A percentile compares a stretch with the other conserved stretches of the same genome.
phyloP scores from a whole-genome alignment of 2,888 invertebrate species.

The Nudaria mundana region DNA sequence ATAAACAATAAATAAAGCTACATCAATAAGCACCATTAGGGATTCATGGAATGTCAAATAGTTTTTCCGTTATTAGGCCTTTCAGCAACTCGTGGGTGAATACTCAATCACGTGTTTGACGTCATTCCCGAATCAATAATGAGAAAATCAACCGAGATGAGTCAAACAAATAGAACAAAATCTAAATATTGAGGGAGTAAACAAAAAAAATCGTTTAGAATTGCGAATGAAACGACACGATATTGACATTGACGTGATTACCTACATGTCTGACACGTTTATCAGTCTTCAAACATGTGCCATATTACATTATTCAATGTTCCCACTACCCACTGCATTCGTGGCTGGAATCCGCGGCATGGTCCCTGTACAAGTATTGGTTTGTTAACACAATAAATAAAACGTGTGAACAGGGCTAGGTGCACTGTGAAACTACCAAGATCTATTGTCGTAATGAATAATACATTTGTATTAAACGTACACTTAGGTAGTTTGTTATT shows the following conservation, averaged over 20 bases:
- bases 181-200: slow-evolving; percentile 3
- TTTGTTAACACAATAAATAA: too few relatives aligned
- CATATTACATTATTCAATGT: slow-evolving; percentile 33
- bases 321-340: slow-evolving; percentile 23
- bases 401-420: too few relatives aligned
- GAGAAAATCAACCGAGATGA: slow-evolving; percentile 2
- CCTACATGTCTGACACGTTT: slow-evolving; percentile 31
- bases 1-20: not conserved
- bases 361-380: too few relatives aligned
- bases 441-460: too few relatives aligned
- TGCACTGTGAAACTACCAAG: too few relatives aligned
- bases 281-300: slow-evolving; percentile 28
- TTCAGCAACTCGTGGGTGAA: slow-evolving; percentile 16
- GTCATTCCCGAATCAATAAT: slow-evolving; percentile 21
- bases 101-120: slow-evolving; percentile 17
- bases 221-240: slow-evolving; percentile 14
- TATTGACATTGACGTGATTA: slow-evolving; percentile 57
- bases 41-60: not conserved
- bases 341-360: too few relatives aligned
- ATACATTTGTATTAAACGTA: too few relatives aligned
- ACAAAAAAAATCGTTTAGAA: slow-evolving; percentile 5
- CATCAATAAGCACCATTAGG: not conserved
- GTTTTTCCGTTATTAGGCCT: slow-evolving; percentile 14
- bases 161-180: slow-evolving; percentile 1
- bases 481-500: too few relatives aligned